Conservation (phyloP, 2,113 vertebrate genomes). For the Amphiprion percula region DNA sequence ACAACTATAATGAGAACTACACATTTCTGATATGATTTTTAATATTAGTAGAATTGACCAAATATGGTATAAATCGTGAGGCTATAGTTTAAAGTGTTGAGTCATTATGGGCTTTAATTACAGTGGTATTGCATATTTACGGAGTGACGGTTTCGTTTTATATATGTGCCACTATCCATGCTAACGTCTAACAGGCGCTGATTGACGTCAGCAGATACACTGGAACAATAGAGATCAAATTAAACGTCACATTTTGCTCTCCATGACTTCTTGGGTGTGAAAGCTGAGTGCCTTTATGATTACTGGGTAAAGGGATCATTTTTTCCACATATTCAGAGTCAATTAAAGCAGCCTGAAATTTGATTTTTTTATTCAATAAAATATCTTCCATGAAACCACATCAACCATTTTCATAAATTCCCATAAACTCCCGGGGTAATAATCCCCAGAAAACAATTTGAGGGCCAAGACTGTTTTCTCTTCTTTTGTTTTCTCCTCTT, state of each 20-base stretch:
- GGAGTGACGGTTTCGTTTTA: conserved; percentile 27
- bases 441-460: conserved; percentile 56
- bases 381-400: conserved; percentile 62
- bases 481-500: conserved; percentile 20
- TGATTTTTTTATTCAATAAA: conserved; percentile 60
- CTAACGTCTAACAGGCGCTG: conserved; percentile 27
- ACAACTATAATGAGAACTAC: too few species aligned
- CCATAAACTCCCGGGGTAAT: conserved; percentile 55
- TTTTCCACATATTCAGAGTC: conserved; percentile 62
- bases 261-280: conserved; percentile 43
- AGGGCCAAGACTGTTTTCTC: conserved; percentile 39
- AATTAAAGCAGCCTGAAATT: conserved; percentile 60
- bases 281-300: conserved; percentile 26
- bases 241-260: conserved; percentile 34
- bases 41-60: too few species aligned
- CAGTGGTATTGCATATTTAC: conserved; percentile 7
- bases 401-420: conserved; percentile 62
- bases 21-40: too few species aligned
- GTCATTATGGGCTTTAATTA: conserved; percentile 15
- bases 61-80: background rate
- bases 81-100: background rate
- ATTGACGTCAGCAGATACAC: conserved; percentile 40
- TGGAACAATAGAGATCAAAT: conserved; percentile 51
- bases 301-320: conserved; percentile 7
- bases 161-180: conserved; percentile 6